Base-by-base conservation (phyloP, 2,888 invertebrate species). In the Apomyelois bistriatella region DNA sequence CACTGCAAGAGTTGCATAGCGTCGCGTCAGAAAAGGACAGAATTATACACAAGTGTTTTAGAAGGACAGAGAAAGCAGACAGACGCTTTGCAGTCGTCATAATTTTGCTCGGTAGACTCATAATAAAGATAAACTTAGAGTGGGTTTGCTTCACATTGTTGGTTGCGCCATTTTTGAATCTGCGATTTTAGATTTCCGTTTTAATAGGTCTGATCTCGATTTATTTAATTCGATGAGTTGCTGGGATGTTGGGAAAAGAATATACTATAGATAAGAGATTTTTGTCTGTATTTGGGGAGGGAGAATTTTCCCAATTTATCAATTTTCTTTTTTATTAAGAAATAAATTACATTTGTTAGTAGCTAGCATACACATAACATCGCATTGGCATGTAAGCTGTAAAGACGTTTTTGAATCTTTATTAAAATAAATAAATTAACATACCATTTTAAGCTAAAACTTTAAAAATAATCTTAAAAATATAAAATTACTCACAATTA, bases 61-160 rank as follows among this genome's bases (percentile, higher is more conserved):
- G 70, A 13, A 46, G 28, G 80, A 84, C 56, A 60, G 70, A 60
- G 84, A 79, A 55, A 56, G 68, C 57, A 54, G 59, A 68, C 59
- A 79, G 76, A 81, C 79, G 81, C 85, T 83, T 85, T 90, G 90
- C 90, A 90, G 91, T 91, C 85, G 91, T 91, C 91, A 91, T 91
- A 91, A 91, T 90, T 91, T 91, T 83, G 83, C 86, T 82, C 83
- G 80, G 86, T 85, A 85, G 90, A 90, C 88, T 88, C 85, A 90
- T 89, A 90, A 88, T 86, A 88, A 85, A 90, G 90, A 90, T 90
- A 90, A 89, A 85, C 74, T 77, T 16, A 63, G 76, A 74, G 72
- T 41, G 73, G 65, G 63, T 60, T 58, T 55, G 62, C 62, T 52
- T 62, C 49, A 58, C 58, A 58, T 50, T 60, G 61, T 59, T 61